A percentile compares a stretch with the other conserved stretches of the same genome.
Evolutionary conservation across 2,888 invertebrate species (phyloP).

Genomic region (Scaptomyza cyrtandrae): DNA sequence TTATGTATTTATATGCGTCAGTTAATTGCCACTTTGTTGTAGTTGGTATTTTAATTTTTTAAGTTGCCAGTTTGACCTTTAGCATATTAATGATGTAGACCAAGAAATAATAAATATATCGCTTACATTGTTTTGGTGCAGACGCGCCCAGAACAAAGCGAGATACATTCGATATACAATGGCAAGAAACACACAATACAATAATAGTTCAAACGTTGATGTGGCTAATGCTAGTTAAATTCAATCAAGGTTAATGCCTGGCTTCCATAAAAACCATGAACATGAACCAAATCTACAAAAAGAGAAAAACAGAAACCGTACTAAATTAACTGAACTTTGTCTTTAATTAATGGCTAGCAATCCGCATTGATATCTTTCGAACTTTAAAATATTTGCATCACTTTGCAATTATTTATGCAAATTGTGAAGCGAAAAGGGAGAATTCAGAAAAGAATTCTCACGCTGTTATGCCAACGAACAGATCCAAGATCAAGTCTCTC

Average conservation of each 20-base stretch:
- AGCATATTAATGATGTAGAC: slow-evolving; percentile 59
- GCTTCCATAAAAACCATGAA: slow-evolving; percentile 19
- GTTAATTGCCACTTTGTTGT: slow-evolving; percentile 48
- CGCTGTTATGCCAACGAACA: slow-evolving; percentile 18
- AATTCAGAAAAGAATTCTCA: slow-evolving; percentile 28
- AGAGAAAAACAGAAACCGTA: slow-evolving; percentile 19
- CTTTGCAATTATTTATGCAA: slow-evolving; percentile 77
- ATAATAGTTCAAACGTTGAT: slow-evolving; percentile 35
- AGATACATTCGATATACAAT: slow-evolving; percentile 17
- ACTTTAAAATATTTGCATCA: slow-evolving; percentile 61
- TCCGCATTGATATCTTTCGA: slow-evolving; percentile 33
- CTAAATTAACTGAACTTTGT: slow-evolving; percentile 24
- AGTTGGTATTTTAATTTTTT: slow-evolving; percentile 18
- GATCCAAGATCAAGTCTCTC: slow-evolving; percentile 11
- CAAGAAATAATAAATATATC: slow-evolving; percentile 29
- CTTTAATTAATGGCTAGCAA: slow-evolving; percentile 67
- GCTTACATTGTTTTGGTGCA: slow-evolving; percentile 47
- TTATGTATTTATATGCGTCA: slow-evolving; percentile 31
- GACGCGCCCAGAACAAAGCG: slow-evolving; percentile 54
- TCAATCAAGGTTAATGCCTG: slow-evolving; percentile 64
- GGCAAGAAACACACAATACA: background rate
- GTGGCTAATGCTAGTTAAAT: slow-evolving; percentile 36
- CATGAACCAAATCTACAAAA: background rate
- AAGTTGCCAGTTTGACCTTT: slow-evolving; percentile 46
- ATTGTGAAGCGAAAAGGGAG: slow-evolving; percentile 32